Evolutionary conservation across 2,797 vertebrate genomes (phyloP).

Genomic region (Phylloscopus collybita): DNA sequence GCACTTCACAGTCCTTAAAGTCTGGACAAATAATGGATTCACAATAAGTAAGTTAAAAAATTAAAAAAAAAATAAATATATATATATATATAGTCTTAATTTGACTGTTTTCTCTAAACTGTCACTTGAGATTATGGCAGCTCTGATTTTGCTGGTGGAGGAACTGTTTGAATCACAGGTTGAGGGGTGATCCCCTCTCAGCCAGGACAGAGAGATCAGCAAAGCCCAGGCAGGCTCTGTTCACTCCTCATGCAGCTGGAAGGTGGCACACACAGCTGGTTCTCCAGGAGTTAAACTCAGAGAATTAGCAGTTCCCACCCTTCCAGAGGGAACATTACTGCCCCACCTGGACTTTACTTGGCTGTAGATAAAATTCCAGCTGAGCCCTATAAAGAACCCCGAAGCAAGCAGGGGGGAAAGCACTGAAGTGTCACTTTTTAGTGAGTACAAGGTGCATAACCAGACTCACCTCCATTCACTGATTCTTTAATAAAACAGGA

Average conservation of each 20-base stretch:
- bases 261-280: not conserved
- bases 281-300: not conserved
- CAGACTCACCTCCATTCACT: not conserved
- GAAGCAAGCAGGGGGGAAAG: rapidly evolving
- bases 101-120: not conserved
- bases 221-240: not conserved
- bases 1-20: not conserved
- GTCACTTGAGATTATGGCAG: not conserved
- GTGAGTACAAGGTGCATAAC: not conserved
- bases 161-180: not conserved
- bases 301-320: not conserved
- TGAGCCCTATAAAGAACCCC: not conserved
- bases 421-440: not conserved
- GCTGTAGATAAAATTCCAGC: not conserved
- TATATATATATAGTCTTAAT: not conserved
- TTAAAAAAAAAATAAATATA: not conserved
- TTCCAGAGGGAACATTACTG: not conserved
- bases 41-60: too few relatives aligned
- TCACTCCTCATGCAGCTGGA: rapidly evolving
- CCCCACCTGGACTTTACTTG: not conserved
- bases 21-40: not conserved
- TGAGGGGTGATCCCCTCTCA: not conserved
- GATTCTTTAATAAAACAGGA: not conserved
- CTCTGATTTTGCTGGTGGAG: not conserved
- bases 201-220: not conserved